Conservation (phyloP, 2,113 vertebrate species). For the Erythrolamprus reginae region DNA sequence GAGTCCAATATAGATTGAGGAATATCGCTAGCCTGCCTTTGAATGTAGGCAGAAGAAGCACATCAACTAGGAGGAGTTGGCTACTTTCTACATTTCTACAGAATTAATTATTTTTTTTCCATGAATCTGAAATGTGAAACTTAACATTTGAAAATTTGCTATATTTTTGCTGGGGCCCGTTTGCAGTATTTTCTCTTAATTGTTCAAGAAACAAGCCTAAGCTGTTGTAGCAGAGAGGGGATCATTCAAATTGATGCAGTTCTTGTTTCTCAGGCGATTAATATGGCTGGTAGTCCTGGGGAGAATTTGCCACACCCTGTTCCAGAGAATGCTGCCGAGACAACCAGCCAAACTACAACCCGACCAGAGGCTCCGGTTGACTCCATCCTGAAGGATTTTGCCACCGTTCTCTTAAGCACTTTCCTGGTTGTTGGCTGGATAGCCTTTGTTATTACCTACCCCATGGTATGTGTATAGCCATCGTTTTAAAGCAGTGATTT, state of each 20-base stretch:
- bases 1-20: not conserved
- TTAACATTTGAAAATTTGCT: not conserved
- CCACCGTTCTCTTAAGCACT: constrained; percentile 92
- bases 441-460: constrained; percentile 95
- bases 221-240: not conserved
- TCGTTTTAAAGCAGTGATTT: not conserved
- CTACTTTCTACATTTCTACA: not conserved
- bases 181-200: not conserved
- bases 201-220: not conserved
- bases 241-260: not conserved
- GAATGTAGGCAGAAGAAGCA: not conserved
- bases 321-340: constrained; percentile 77
- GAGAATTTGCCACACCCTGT: constrained; percentile 60
- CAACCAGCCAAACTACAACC: constrained; percentile 42
- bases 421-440: constrained; percentile 95
- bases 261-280: constrained; percentile 71
- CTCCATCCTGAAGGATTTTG: constrained; percentile 93
- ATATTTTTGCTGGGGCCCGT: not conserved
- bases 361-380: constrained; percentile 84
- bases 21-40: not conserved
- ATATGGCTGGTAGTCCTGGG: constrained; percentile 75
- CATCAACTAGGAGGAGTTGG: not conserved
- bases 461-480: constrained; percentile 74
- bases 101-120: too few species aligned
- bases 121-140: not conserved